Conservation (phyloP, 92 coral and sea anemone genomes). For the Palythoa heliodiscus region DNA sequence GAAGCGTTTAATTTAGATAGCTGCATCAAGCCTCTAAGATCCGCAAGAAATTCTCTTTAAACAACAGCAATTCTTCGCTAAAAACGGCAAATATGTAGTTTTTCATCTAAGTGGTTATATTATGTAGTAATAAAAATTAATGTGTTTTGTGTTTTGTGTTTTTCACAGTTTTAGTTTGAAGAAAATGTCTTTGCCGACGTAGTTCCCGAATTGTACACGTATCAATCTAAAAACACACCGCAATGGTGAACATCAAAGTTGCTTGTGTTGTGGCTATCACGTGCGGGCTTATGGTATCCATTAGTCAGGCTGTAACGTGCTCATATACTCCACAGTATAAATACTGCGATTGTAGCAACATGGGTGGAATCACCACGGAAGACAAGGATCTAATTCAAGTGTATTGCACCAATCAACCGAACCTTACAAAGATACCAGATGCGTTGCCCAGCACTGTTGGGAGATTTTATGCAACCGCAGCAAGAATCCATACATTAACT, state of each 20-base stretch:
- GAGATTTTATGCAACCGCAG: slow-evolving; percentile 9
- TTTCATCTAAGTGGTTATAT: no score
- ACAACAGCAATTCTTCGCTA: no score
- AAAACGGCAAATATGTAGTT: no score
- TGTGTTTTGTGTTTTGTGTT: no score
- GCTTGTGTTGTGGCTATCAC: not conserved
- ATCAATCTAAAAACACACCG: not conserved
- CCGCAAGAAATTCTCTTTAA: no score
- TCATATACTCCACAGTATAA: slow-evolving; percentile 15
- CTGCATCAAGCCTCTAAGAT: no score
- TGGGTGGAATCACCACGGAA: slow-evolving; percentile 18
- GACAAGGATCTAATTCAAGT: slow-evolving; percentile 19
- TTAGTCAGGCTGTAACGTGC: not conserved
- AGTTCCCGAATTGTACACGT: not conserved
- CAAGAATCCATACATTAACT: slow-evolving; percentile 24
- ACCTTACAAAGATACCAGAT: slow-evolving; percentile 46
- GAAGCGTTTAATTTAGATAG: no score
- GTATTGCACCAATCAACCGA: not conserved
- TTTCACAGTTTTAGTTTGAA: no score
- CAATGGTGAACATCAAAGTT: not conserved
- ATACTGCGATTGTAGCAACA: slow-evolving; percentile 25
- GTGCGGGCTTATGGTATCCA: not conserved
- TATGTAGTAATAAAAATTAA: no score
- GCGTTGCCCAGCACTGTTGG: slow-evolving; percentile 43
- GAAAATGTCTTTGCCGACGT: no score